These are phyloP conservation scores for Carabus problematicus DNA, from an alignment of 2,888 invertebrate species.

Conservation along the genomic window DNA sequence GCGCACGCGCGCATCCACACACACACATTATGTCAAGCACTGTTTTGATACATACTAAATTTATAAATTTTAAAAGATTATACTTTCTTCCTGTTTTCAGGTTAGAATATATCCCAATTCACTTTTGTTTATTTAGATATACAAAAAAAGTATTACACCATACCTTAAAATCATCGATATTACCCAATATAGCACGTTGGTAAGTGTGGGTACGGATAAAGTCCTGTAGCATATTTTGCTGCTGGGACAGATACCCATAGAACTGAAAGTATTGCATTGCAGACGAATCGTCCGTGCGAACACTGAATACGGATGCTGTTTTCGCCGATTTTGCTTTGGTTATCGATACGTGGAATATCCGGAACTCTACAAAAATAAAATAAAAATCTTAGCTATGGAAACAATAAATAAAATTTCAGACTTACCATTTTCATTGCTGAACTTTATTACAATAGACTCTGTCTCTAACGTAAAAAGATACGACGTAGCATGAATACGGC, in stretches of 20 bases:
- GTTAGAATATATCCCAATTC: no score
- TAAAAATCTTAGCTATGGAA: conserved; percentile 14
- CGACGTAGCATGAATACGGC: conserved; percentile 71
- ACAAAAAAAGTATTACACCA: no score
- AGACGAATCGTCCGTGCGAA: conserved; percentile 96
- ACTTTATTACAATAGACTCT: conserved; percentile 75
- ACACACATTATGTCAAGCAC: no score
- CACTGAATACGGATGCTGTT: conserved; percentile 86
- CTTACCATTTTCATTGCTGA: conserved; percentile 66
- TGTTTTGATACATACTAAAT: no score
- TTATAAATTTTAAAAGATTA: no score
- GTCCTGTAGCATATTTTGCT: conserved; percentile 99
- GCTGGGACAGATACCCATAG: conserved; percentile 98
- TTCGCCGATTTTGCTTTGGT: conserved; percentile 76
- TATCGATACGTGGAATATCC: conserved; percentile 77
- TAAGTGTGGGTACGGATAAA: conserved; percentile 98
- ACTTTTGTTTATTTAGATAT: no score
- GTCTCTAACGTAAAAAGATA: conserved; percentile 77
- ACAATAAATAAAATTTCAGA: conserved; percentile 3
- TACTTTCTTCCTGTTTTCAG: no score
- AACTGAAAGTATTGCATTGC: conserved; percentile 99
- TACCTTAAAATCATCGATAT: conserved; percentile 85
- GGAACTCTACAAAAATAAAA: conserved; percentile 65
- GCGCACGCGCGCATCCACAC: no score
- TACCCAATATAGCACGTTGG: conserved; percentile 94